These are phyloP conservation scores for Hucho hucho DNA, from an alignment of 2,113 vertebrate genomes.

Conservation along the genomic window DNA sequence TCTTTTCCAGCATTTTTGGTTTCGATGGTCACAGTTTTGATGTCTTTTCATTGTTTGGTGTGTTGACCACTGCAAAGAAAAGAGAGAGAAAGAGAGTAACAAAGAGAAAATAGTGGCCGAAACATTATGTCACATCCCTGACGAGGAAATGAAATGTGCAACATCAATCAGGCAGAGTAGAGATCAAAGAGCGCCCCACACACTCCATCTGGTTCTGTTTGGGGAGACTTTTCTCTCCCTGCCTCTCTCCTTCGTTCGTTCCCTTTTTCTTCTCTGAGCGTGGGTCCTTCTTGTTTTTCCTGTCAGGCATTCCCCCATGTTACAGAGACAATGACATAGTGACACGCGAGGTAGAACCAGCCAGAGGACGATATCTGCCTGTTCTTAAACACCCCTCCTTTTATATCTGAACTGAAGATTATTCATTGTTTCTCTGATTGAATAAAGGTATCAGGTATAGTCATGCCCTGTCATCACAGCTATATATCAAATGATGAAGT, in stretches of 20 bases:
- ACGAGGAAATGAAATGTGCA: constrained; percentile 49
- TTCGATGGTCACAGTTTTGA: background rate
- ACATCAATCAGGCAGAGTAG: constrained; percentile 54
- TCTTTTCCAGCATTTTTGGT: background rate
- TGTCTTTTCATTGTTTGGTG: background rate
- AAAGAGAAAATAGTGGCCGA: background rate
- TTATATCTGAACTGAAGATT: background rate
- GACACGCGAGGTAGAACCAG: constrained; percentile 41
- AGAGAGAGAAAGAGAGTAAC: background rate
- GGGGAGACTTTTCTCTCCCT: constrained; percentile 21
- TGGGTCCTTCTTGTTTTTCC: constrained; percentile 37
- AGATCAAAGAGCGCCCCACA: constrained; percentile 56
- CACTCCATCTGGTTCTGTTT: constrained; percentile 40
- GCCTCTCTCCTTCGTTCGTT: background rate
- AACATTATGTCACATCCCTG: constrained; percentile 53
- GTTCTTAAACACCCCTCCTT: background rate
- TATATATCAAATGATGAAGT: background rate
- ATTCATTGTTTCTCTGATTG: background rate
- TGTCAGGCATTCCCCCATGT: constrained; percentile 51
- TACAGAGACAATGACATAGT: constrained; percentile 50
- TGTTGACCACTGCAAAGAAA: background rate
- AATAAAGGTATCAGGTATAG: background rate
- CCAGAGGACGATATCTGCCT: constrained; percentile 9
- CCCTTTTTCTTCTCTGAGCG: background rate
- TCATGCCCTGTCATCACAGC: background rate